A percentile compares a stretch with the other conserved stretches of the same genome.
These are phyloP conservation scores for Taenioides sp. DNA, from an alignment of 2,797 vertebrate genomes.

Conservation along the genomic window DNA sequence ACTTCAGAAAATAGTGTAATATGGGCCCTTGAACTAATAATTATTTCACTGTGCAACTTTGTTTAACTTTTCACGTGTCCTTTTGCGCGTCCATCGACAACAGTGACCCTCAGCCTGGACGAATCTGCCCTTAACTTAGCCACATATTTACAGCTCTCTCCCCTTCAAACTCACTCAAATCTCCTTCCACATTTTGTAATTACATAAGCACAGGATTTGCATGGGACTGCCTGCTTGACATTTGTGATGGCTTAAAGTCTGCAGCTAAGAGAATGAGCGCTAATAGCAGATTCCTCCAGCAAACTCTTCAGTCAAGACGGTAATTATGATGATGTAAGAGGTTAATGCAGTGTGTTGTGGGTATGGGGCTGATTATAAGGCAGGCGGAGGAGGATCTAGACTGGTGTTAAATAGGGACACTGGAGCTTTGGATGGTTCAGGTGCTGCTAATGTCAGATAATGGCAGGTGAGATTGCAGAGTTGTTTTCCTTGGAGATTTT, in stretches of 20 bases:
- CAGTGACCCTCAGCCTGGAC: too few relatives aligned
- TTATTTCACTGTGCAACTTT: too few relatives aligned
- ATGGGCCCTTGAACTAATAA: too few relatives aligned
- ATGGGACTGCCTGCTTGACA: slow-evolving; percentile 65
- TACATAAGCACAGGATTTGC: slow-evolving; percentile 60
- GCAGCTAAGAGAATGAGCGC: slow-evolving; percentile 15
- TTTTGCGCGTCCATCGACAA: too few relatives aligned
- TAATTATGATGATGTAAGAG: slow-evolving; percentile 3
- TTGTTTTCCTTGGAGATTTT: not conserved
- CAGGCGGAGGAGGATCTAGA: slow-evolving; percentile 1
- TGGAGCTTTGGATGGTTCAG: slow-evolving; percentile 1
- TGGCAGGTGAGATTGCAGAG: not conserved
- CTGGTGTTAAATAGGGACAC: slow-evolving; percentile 3
- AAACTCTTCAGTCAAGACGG: not conserved
- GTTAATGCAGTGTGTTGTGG: not conserved
- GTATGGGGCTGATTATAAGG: slow-evolving; percentile 5
- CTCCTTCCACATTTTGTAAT: slow-evolving; percentile 66
- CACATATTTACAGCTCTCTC: not conserved
- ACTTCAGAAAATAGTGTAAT: too few relatives aligned
- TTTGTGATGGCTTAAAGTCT: slow-evolving; percentile 44
- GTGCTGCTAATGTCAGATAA: not conserved
- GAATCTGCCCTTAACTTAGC: not conserved
- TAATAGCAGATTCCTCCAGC: slow-evolving; percentile 19
- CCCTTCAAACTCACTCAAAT: not conserved
- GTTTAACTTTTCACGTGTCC: too few relatives aligned